These are phyloP conservation scores for Dryadula phaetusa DNA, from an alignment of 2,888 invertebrate genomes.

Conservation along the genomic window DNA sequence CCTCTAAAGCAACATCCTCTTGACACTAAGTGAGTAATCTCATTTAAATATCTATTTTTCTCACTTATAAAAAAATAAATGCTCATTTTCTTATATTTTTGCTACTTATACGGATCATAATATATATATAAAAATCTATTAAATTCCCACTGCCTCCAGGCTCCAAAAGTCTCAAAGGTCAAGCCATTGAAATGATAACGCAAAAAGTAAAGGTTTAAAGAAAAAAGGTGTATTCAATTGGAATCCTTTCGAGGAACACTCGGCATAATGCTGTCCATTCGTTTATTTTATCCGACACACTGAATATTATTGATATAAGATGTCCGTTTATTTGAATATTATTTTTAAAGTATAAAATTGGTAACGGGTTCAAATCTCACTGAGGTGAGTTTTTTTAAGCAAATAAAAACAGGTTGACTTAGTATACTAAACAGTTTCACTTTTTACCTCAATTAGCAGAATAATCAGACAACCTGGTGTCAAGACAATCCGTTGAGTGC, in stretches of 20 bases:
- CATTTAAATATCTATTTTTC: background rate
- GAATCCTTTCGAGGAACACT: constrained; percentile 67
- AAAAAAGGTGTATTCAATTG: constrained; percentile 60
- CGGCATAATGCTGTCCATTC: constrained; percentile 66
- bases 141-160: constrained; percentile 10
- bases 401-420: no score
- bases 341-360: background rate
- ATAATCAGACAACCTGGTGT: no score
- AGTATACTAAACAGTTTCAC: no score
- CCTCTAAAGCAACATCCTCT: background rate
- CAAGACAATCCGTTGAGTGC: no score
- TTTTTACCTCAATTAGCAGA: no score
- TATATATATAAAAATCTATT: constrained; percentile 23
- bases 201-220: constrained; percentile 44
- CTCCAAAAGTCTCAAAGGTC: constrained; percentile 39
- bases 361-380: background rate
- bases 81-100: background rate
- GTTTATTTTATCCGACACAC: constrained; percentile 62
- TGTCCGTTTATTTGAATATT: background rate
- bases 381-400: no score
- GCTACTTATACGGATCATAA: no score
- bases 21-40: background rate
- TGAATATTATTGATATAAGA: constrained; percentile 58
- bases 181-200: constrained; percentile 41
- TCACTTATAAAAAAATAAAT: background rate